These are phyloP conservation scores for Plumapathes pennacea DNA, from an alignment of 92 coral and sea anemone species.

Conservation along the genomic window DNA sequence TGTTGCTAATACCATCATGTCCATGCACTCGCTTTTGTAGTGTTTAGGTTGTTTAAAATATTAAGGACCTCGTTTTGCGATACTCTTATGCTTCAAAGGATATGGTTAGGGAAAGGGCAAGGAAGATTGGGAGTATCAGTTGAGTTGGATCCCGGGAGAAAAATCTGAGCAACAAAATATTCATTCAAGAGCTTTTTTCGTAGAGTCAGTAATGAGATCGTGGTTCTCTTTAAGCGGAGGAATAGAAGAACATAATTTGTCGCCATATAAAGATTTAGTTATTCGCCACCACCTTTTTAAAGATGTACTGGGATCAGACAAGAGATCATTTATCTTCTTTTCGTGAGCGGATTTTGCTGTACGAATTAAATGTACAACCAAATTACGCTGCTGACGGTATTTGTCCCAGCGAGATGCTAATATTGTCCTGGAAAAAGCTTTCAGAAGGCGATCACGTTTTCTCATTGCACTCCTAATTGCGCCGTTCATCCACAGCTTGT, in stretches of 20 bases:
- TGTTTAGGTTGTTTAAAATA: neutral
- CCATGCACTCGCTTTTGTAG: constrained; percentile 18
- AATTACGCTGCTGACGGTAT: constrained; percentile 6
- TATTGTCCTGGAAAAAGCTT: neutral
- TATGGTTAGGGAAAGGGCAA: neutral
- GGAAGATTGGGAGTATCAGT: neutral
- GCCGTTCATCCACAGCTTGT: constrained; percentile 29
- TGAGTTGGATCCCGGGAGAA: neutral
- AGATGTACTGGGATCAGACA: neutral
- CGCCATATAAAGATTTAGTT: constrained; percentile 6
- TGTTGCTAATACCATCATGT: constrained; percentile 8
- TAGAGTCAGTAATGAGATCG: neutral
- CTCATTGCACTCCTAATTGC: constrained; percentile 3
- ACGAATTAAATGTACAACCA: constrained; percentile 1
- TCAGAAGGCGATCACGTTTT: constrained; percentile 3
- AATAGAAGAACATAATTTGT: constrained; percentile 1
- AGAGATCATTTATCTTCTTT: neutral
- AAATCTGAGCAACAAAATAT: constrained; percentile 3
- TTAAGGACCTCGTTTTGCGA: neutral
- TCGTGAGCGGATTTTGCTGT: neutral
- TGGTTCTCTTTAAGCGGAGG: constrained; percentile 7
- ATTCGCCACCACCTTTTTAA: constrained; percentile 24
- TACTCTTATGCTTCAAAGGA: neutral
- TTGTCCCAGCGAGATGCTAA: constrained; percentile 1
- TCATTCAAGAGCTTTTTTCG: constrained; percentile 8